Evolutionary conservation across 2,888 invertebrate genomes (phyloP), one percentile per base, ranked within the genome.

Genomic region (Mythimna lalbum): DNA sequence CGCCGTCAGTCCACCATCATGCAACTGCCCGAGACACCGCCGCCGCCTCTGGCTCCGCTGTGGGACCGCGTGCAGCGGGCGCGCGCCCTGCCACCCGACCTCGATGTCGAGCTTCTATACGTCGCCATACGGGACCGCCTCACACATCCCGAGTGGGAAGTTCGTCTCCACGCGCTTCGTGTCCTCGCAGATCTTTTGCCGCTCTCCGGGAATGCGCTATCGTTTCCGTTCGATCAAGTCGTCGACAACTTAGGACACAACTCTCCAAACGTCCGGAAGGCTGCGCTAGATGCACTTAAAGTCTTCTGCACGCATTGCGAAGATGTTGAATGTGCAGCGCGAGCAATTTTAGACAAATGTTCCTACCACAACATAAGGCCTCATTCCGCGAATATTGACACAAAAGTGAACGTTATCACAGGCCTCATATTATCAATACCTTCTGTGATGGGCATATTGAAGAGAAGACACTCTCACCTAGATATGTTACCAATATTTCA

Each of bases 61-160:
- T 98, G 98, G 98, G 98, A 98, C 93, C 97, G 98, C 89, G 97
- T 98, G 83, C 96, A 98, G 59, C 96, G 98, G 75, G 98, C 98
- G 73, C 97, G 97, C 71, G 96, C 97, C 66, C 96, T 98, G 68
- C 98, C 98, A 53, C 97, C 97, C 31, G 97, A 97, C 78, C 95
- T 97, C 63, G 97, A 97, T 87, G 96, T 97, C 2, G 94, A 95
- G 73, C 96, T 96, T 68, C 97, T 98, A 86, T 98, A 98, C 90
- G 93, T 96, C 66, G 98, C 98, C 85, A 97, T 98, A 87, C 96
- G 97, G 57, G 97, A 97, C 81, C 96, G 98, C 63, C 95, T 98
- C 59, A 96, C 97, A 52, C 98, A 98, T 90, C 98, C 98, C 1
- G 98, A 98, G 91, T 98, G 98, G 97, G 98, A 98, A 92, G 98